Conservation (phyloP, 1,140 invertebrate species). For the Drosophila carrolli region DNA sequence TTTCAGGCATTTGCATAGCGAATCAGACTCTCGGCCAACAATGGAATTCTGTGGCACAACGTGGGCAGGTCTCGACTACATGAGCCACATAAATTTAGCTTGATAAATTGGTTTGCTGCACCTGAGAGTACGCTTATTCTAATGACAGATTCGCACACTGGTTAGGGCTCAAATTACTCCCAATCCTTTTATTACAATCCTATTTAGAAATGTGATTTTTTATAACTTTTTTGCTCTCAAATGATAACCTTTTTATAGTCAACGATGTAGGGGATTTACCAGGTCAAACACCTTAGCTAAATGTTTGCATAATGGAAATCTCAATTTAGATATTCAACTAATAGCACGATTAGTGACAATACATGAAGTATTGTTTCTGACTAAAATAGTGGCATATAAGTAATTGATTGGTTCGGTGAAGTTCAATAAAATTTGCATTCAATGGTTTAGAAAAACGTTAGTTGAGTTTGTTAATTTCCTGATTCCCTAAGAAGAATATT, state of each 20-base stretch:
- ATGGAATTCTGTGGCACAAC: constrained; percentile 54
- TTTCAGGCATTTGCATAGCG: constrained; percentile 73
- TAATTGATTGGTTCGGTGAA: constrained; percentile 11
- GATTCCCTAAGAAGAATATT: neutral
- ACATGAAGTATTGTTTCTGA: constrained; percentile 7
- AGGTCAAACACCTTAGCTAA: constrained; percentile 15
- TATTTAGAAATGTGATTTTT: neutral
- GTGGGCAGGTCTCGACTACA: constrained; percentile 51
- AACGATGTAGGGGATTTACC: neutral
- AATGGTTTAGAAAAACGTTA: constrained; percentile 1
- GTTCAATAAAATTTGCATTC: constrained; percentile 26
- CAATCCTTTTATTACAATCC: neutral
- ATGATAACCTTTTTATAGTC: neutral
- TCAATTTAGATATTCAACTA: constrained; percentile 3
- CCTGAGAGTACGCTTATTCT: constrained; percentile 62
- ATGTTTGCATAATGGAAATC: constrained; percentile 2
- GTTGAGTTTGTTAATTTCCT: neutral
- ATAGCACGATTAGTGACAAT: constrained; percentile 7
- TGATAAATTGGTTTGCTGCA: constrained; percentile 65
- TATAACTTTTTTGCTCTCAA: neutral
- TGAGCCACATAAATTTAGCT: constrained; percentile 30
- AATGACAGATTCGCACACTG: constrained; percentile 59
- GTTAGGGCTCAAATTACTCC: constrained; percentile 13
- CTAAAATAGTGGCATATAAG: constrained; percentile 7
- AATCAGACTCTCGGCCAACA: constrained; percentile 44